These are phyloP conservation scores for Pachliopta kotzebuea DNA, from an alignment of 2,888 invertebrate genomes.

Conservation along the genomic window DNA sequence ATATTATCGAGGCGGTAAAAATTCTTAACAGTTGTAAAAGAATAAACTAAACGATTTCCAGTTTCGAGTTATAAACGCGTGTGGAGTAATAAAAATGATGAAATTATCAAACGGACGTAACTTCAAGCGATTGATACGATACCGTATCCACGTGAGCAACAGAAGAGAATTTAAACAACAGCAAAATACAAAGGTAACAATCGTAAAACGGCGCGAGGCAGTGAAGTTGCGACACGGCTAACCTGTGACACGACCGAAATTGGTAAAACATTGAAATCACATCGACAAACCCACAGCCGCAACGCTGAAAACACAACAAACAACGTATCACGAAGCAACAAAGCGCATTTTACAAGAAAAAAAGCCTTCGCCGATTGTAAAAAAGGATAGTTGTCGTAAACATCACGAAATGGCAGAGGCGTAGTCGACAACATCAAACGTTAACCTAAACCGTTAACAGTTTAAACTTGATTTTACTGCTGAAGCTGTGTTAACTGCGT, in stretches of 20 bases:
- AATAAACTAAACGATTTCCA: not conserved
- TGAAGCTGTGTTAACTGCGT: slow-evolving; percentile 16
- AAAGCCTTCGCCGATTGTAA: not conserved
- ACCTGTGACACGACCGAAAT: slow-evolving; percentile 42
- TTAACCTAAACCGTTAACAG: slow-evolving; percentile 36
- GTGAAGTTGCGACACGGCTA: slow-evolving; percentile 40
- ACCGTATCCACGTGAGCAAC: slow-evolving; percentile 7
- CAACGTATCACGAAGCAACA: slow-evolving; percentile 21
- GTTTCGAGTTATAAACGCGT: not conserved
- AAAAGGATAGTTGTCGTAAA: slow-evolving; percentile 1
- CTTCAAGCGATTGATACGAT: not conserved
- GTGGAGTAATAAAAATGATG: slow-evolving; percentile 1
- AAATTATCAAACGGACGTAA: not conserved
- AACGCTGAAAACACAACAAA: not conserved
- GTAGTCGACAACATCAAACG: slow-evolving; percentile 37
- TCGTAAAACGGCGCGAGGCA: slow-evolving; percentile 28
- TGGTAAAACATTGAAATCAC: slow-evolving; percentile 41
- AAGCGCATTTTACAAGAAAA: slow-evolving; percentile 25
- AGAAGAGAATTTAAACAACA: not conserved
- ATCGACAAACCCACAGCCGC: slow-evolving; percentile 24
- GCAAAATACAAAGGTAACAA: slow-evolving; percentile 13
- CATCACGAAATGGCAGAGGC: slow-evolving; percentile 31
- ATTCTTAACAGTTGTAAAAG: not conserved
- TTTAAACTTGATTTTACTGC: slow-evolving; percentile 28
- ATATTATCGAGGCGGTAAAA: not conserved